Conservation (phyloP, 2,113 vertebrate species). For the Syrmaticus mikado region DNA sequence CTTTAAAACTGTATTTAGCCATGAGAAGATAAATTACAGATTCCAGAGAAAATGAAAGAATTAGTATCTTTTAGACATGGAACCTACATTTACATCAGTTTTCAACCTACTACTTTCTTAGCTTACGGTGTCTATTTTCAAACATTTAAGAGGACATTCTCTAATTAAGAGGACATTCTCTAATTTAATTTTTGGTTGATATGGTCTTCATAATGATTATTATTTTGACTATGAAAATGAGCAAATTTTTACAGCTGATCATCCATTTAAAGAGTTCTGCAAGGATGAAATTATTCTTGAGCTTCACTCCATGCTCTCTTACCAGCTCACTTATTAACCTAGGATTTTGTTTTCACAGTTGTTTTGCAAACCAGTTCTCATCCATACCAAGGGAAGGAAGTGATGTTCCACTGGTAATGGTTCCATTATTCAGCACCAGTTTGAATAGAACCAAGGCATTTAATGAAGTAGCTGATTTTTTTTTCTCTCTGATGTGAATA, state of each 20-base stretch:
- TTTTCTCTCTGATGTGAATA: background rate
- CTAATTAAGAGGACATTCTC: background rate
- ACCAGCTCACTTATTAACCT: background rate
- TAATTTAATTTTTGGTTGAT: background rate
- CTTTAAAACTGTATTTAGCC: background rate
- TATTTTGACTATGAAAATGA: background rate
- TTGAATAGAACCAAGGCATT: background rate
- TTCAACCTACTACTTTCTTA: background rate
- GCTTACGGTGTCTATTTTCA: background rate
- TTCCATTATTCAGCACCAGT: background rate
- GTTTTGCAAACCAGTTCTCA: background rate
- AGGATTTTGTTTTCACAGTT: background rate
- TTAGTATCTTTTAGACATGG: background rate
- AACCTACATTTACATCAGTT: background rate
- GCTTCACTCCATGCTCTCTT: background rate
- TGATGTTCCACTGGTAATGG: background rate
- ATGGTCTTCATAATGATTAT: background rate
- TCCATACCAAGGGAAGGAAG: background rate
- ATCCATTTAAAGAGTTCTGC: background rate
- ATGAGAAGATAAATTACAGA: background rate
- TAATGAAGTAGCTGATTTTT: background rate
- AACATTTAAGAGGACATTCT: background rate
- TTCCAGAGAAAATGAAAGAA: background rate
- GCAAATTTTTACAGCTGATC: background rate
- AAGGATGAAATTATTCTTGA: background rate